These are phyloP conservation scores for Notamacropus eugenii DNA, from an alignment of 2,797 vertebrate genomes.

Conservation along the genomic window DNA sequence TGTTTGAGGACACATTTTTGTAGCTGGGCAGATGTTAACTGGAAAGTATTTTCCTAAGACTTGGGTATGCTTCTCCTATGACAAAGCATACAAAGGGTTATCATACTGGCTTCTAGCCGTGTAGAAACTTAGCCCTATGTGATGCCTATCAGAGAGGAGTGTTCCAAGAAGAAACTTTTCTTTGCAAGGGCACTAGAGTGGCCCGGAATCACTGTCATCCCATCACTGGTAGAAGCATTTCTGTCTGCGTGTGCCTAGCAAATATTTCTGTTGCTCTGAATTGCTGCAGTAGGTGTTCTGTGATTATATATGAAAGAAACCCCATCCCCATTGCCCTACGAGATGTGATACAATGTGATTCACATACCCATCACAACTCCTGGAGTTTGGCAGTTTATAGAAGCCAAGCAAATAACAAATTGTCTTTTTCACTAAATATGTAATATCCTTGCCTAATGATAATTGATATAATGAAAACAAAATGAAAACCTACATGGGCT, in stretches of 20 bases:
- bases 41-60: conserved; percentile 54
- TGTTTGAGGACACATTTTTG: conserved; percentile 43
- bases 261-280: conserved; percentile 55
- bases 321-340: neutral
- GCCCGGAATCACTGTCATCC: conserved; percentile 49
- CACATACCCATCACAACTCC: neutral
- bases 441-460: conserved; percentile 60
- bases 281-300: neutral
- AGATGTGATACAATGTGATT: neutral
- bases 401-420: neutral
- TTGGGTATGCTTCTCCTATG: conserved; percentile 22
- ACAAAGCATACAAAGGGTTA: conserved; percentile 11
- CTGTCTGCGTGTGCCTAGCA: conserved; percentile 60
- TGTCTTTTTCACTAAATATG: conserved; percentile 37
- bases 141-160: conserved; percentile 11
- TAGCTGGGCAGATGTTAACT: conserved; percentile 58
- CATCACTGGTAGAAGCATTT: conserved; percentile 9
- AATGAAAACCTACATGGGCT: neutral
- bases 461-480: conserved; percentile 55
- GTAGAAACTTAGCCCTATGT: conserved; percentile 42
- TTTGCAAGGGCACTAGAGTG: neutral
- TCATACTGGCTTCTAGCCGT: conserved; percentile 26
- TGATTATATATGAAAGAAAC: neutral
- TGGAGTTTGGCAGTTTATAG: neutral
- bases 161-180: conserved; percentile 38